Conservation (phyloP, 2,113 vertebrate species). For the Merops nubicus region DNA sequence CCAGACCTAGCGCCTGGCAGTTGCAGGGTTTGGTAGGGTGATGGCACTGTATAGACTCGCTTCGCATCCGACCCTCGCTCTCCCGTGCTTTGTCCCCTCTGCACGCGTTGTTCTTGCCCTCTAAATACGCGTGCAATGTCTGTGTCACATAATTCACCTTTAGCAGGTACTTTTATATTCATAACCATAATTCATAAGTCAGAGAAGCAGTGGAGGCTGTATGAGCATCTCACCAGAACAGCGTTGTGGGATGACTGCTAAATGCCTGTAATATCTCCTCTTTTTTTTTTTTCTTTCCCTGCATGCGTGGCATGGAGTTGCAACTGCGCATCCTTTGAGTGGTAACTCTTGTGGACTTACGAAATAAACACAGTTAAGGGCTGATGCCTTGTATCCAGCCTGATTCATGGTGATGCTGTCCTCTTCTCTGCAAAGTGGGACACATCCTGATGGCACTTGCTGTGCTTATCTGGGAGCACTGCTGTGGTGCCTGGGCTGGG, state of each 20-base stretch:
- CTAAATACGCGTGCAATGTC: rapidly evolving
- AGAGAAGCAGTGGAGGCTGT: neutral
- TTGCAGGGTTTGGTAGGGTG: slow-evolving; percentile 28
- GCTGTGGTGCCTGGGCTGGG: neutral
- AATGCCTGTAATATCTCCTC: neutral
- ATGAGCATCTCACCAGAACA: rapidly evolving
- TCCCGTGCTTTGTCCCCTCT: neutral
- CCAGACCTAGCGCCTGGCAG: neutral
- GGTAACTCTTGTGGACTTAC: neutral
- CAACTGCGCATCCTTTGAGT: neutral
- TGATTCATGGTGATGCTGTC: neutral
- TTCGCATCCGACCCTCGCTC: neutral
- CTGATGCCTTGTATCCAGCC: neutral
- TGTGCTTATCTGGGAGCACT: neutral
- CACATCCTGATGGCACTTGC: neutral
- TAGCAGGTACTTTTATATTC: rapidly evolving
- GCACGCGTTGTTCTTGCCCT: rapidly evolving
- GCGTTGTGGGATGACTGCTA: neutral
- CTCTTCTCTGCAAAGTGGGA: neutral
- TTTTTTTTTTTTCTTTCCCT: rapidly evolving
- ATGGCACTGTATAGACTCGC: neutral
- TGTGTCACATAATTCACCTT: neutral
- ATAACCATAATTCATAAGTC: rapidly evolving
- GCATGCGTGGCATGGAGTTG: neutral
- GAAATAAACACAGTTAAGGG: neutral